These are phyloP conservation scores for Alethe castanea DNA, from an alignment of 2,113 vertebrate genomes.

Conservation along the genomic window DNA sequence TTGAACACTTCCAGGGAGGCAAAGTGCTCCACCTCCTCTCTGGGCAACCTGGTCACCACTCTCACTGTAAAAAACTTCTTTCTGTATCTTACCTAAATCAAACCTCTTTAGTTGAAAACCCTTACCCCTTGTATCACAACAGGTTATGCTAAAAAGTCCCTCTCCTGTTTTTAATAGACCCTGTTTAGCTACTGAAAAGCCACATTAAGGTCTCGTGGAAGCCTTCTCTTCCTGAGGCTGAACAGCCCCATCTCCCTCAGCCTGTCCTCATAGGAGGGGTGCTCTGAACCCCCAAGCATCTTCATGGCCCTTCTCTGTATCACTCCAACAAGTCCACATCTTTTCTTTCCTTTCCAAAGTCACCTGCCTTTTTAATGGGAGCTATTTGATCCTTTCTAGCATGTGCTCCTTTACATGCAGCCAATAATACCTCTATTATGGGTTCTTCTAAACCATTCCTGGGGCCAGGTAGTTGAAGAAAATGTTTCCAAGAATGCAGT, in stretches of 20 bases:
- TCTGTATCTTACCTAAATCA: neutral
- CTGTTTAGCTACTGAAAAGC: neutral
- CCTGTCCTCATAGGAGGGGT: neutral
- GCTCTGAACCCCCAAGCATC: neutral
- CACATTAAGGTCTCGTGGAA: rapidly evolving
- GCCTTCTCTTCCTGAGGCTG: neutral
- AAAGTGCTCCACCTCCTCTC: neutral
- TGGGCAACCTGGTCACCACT: neutral
- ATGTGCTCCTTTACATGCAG: neutral
- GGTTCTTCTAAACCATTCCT: neutral
- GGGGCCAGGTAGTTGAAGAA: neutral
- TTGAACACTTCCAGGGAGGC: neutral
- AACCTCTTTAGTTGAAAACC: neutral
- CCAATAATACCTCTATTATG: neutral
- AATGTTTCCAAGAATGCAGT: neutral
- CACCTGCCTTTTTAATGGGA: neutral
- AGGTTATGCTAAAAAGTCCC: neutral
- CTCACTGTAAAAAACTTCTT: neutral
- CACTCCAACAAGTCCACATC: neutral
- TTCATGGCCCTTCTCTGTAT: neutral
- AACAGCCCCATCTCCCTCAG: neutral
- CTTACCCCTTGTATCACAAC: neutral
- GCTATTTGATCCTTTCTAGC: neutral
- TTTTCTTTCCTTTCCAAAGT: neutral
- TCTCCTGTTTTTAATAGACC: neutral